Percentiles rank a stretch among this genome's conserved stretches.
Conservation (phyloP, 1,140 invertebrate genomes). For the Hypsibius dujardini region DNA sequence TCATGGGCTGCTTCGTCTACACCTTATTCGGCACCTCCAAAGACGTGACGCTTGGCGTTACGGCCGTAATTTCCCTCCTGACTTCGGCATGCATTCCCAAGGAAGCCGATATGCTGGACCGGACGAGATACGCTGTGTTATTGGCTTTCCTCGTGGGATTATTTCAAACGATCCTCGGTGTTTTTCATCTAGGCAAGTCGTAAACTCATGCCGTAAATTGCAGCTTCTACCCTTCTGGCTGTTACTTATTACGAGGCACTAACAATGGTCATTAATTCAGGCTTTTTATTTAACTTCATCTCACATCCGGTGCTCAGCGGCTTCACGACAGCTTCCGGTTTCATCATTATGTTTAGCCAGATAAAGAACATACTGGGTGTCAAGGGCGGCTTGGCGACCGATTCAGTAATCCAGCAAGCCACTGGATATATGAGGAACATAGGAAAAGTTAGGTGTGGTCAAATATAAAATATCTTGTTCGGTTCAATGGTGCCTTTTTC, state of each 20-base stretch:
- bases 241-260: neutral
- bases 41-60: slow-evolving; percentile 74
- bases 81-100: slow-evolving; percentile 53
- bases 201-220: no score
- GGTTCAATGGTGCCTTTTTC: no score
- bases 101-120: slow-evolving; percentile 21
- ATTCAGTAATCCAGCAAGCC: slow-evolving; percentile 8
- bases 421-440: neutral
- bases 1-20: slow-evolving; percentile 75
- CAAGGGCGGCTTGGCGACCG: neutral
- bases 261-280: slow-evolving; percentile 35
- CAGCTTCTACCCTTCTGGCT: neutral
- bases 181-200: slow-evolving; percentile 50
- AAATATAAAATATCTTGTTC: no score
- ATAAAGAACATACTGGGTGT: slow-evolving; percentile 37
- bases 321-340: slow-evolving; percentile 71
- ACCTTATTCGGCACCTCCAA: slow-evolving; percentile 68
- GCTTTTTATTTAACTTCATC: slow-evolving; percentile 82
- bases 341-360: slow-evolving; percentile 74
- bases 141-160: slow-evolving; percentile 55
- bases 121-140: slow-evolving; percentile 47
- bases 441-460: neutral
- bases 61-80: slow-evolving; percentile 62
- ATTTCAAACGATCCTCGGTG: slow-evolving; percentile 55
- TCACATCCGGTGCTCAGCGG: slow-evolving; percentile 69